A percentile compares a stretch with the other conserved stretches of the same genome.
Conservation (phyloP, 2,888 invertebrate genomes). For the Himalopsyche kuldschensis region DNA sequence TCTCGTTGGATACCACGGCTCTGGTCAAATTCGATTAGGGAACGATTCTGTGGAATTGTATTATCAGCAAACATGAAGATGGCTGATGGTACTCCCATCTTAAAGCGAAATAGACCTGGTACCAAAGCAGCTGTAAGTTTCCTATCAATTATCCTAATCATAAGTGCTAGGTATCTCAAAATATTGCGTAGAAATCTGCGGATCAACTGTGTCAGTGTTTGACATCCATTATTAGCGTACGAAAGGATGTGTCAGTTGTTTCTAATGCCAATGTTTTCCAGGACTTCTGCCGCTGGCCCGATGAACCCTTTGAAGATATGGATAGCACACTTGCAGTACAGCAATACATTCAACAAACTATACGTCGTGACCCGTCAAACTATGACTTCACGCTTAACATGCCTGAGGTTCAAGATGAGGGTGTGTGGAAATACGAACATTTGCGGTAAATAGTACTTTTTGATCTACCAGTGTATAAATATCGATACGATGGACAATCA, state of each 20-base stretch:
- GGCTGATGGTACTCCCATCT: slow-evolving; percentile 80
- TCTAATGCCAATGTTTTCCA: slow-evolving; percentile 47
- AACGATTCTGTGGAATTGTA: slow-evolving; percentile 14
- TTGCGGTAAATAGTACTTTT: slow-evolving; percentile 63
- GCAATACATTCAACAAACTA: slow-evolving; percentile 98
- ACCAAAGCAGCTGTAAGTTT: slow-evolving; percentile 79
- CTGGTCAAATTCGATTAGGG: slow-evolving; percentile 17
- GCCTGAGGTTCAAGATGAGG: slow-evolving; percentile 97
- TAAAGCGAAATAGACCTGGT: slow-evolving; percentile 88
- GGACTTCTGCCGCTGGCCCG: slow-evolving; percentile 98
- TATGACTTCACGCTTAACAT: slow-evolving; percentile 93
- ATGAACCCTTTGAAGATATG: slow-evolving; percentile 99
- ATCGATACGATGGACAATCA: background rate
- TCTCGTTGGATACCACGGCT: background rate
- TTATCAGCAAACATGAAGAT: slow-evolving; percentile 67
- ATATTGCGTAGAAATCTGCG: background rate
- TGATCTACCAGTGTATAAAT: background rate
- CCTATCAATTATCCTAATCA: background rate
- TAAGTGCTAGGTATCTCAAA: background rate
- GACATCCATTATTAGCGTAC: background rate
- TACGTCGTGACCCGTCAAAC: slow-evolving; percentile 88
- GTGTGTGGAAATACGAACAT: slow-evolving; percentile 99
- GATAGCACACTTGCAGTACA: slow-evolving; percentile 98
- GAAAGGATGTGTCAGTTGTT: background rate
- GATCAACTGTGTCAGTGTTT: background rate